phyloP scores from a whole-genome alignment of 2,797 vertebrate genomes.

The Discoglossus pictus region DNA sequence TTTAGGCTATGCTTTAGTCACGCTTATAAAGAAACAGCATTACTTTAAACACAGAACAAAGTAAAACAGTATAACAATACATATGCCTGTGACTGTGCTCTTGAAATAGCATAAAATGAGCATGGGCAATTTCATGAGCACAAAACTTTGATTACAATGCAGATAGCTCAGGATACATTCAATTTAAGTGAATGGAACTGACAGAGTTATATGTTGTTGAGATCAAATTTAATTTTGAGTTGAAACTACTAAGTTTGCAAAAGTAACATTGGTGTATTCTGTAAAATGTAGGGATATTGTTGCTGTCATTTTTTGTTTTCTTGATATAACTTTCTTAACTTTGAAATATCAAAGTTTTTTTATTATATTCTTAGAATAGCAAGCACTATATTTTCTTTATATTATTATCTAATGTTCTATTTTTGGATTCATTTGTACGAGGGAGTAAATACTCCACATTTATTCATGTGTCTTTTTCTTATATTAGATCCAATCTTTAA shows the following conservation, averaged over 20 bases:
- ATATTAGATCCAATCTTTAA: no score
- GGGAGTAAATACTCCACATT: no score
- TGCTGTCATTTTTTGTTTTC: no score
- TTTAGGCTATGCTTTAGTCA: slow-evolving; percentile 62
- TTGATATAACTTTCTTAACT: no score
- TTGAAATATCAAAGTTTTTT: no score
- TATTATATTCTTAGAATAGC: no score
- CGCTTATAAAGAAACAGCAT: slow-evolving; percentile 55
- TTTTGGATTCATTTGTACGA: no score
- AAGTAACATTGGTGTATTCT: slow-evolving; percentile 31
- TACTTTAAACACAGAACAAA: slow-evolving; percentile 51
- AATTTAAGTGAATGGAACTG: slow-evolving; percentile 57
- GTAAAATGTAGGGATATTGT: no score
- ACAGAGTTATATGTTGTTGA: slow-evolving; percentile 55
- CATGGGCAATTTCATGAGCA: slow-evolving; percentile 54
- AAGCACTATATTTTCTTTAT: no score
- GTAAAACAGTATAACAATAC: slow-evolving; percentile 28
- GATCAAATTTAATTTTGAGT: slow-evolving; percentile 62
- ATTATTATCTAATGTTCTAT: no score
- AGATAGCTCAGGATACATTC: slow-evolving; percentile 56
- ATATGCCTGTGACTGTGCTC: slow-evolving; percentile 59
- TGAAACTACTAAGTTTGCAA: slow-evolving; percentile 56
- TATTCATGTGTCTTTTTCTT: no score
- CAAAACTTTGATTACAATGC: slow-evolving; percentile 56
- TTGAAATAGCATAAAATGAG: slow-evolving; percentile 59